A percentile compares a stretch with the other conserved stretches of the same genome.
These are phyloP conservation scores for Palaemon carinicauda DNA, from an alignment of 1,140 invertebrate genomes.

Conservation along the genomic window DNA sequence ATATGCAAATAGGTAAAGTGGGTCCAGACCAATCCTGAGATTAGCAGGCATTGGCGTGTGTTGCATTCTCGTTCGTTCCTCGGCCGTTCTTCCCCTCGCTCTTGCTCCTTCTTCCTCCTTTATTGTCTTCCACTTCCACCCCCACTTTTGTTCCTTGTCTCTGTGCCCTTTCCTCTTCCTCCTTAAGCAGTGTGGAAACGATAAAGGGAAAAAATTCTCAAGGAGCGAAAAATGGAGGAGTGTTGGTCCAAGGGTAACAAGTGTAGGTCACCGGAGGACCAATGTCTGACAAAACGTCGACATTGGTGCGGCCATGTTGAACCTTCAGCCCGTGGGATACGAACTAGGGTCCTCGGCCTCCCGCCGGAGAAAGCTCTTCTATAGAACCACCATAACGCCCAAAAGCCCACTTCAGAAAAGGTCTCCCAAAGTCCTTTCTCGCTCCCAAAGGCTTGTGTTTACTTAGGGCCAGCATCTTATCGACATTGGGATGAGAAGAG, in stretches of 20 bases:
- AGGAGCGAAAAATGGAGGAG: slow-evolving; percentile 42
- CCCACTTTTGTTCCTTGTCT: slow-evolving; percentile 22
- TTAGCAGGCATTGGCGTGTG: slow-evolving; percentile 6
- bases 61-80: not conserved
- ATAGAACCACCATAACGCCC: slow-evolving; percentile 33
- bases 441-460: slow-evolving; percentile 53
- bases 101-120: not conserved
- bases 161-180: slow-evolving; percentile 15
- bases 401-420: slow-evolving; percentile 33
- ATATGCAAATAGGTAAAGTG: no score
- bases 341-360: slow-evolving; percentile 18
- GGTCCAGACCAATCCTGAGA: no score
- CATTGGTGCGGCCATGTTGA: slow-evolving; percentile 50
- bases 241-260: slow-evolving; percentile 34
- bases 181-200: slow-evolving; percentile 31
- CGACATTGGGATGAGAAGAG: slow-evolving; percentile 60
- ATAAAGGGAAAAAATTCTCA: slow-evolving; percentile 45
- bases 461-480: slow-evolving; percentile 60
- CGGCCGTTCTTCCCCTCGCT: not conserved
- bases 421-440: slow-evolving; percentile 43
- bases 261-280: slow-evolving; percentile 46
- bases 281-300: slow-evolving; percentile 51
- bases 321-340: slow-evolving; percentile 36
- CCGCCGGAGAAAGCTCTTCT: slow-evolving; percentile 33
- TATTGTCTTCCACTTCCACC: not conserved